A percentile compares a stretch with the other conserved stretches of the same genome.
Conservation (phyloP, 2,797 vertebrate genomes). For the Hypotaenidia philippensis region DNA sequence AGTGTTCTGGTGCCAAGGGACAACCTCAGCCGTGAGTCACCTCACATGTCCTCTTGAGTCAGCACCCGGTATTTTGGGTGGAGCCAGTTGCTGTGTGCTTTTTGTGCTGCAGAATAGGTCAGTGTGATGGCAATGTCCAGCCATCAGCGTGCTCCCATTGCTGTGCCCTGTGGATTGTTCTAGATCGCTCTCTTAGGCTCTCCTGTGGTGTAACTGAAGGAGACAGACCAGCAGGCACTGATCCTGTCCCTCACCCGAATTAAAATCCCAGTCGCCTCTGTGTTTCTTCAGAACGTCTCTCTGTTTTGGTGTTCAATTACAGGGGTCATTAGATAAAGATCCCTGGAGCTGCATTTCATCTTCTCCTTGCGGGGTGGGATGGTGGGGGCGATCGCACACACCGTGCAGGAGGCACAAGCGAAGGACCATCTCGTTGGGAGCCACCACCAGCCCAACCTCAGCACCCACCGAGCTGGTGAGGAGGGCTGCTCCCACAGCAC, state of each 20-base stretch:
- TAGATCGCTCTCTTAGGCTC: background rate
- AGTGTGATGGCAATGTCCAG: background rate
- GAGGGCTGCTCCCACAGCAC: background rate
- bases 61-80: fast-evolving
- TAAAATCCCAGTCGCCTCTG: background rate
- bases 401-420: background rate
- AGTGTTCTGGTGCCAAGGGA: fast-evolving
- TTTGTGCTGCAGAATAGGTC: background rate
- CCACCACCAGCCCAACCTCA: background rate
- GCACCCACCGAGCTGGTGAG: fast-evolving
- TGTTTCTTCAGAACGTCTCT: slow-evolving; percentile 17
- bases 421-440: background rate
- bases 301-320: slow-evolving; percentile 54
- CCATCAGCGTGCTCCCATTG: no score
- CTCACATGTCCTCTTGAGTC: background rate
- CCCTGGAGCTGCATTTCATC: slow-evolving; percentile 18
- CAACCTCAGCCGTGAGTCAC: fast-evolving
- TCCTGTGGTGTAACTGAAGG: background rate
- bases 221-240: background rate
- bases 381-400: background rate
- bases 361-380: background rate
- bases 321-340: slow-evolving; percentile 64
- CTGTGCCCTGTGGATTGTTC: background rate
- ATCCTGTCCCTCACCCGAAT: background rate
- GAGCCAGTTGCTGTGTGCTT: background rate